Conservation (phyloP, 2,113 vertebrate genomes). For the human (Homo sapiens) region GRCh38 chr2:108107501-108108000, state of each 20-base stretch:
- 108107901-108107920: neutral
- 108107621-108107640: neutral
- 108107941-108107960: neutral
- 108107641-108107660: neutral
- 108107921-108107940: neutral
- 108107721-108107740: neutral
- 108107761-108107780: neutral
- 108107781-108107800: neutral
- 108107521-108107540: neutral
- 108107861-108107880: neutral
- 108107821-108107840: neutral
- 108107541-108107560: neutral
- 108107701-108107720: neutral
- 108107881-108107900: neutral
- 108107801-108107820: neutral
- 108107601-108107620: neutral
- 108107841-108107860: neutral
- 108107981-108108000: neutral
- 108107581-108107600: neutral
- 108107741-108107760: neutral
- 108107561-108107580: neutral
- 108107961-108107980: conserved; percentile 30
- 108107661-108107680: neutral
- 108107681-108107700: neutral
- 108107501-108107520: neutral